Base-by-base conservation (phyloP, 1,140 invertebrate genomes). In the Drosophila lowei region DNA sequence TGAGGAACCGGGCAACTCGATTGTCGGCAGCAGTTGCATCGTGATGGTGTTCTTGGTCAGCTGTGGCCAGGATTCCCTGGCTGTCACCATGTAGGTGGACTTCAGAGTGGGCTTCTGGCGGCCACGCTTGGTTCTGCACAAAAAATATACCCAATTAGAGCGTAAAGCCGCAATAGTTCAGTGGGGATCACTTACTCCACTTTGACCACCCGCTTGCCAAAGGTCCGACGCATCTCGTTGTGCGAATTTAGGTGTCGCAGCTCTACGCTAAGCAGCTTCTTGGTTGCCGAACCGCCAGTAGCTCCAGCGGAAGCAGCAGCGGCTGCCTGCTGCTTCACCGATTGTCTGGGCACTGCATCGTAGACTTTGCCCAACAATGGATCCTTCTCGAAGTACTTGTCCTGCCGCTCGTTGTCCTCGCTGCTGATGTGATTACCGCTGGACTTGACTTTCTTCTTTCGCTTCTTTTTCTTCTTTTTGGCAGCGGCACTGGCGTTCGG, bases 161-260 rank as follows among this genome's bases (percentile, higher is more conserved):
- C 3, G 38, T 18, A 4, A 6, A 3, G 34, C 1, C 9, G 15
- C 28, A 38, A 47, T 25, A 60, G 50, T 38, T 18, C 44, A 5
- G 44, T 3, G 9, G n/a, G n/a, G 25, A 8, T 2, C n/a, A 89
- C 90, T 60, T 77, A 91, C 90, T 91, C 90, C 16, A 91, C 77
- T 79, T 90, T 91, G 3, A 96, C 93, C 57, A 96, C 95, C 91
- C 95, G 95, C 8, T 95, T 95, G 6, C 97, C 97, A 93, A 98
- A 98, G 76, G 97, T 96, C 80, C 94, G 94, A 62, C 95, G 95
- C 67, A 98, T 92, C 92, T 98, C 97, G 92, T 96, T 96, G 56
- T 95, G 95, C 30, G 95, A 93, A 92, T 97, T 97, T 3, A 98
- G 92, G 91, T 96, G 92, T 88, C 95, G 96, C 55, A 94, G 92